Evolutionary conservation across 2,888 invertebrate genomes (phyloP).

Genomic region (Euclidia mi): DNA sequence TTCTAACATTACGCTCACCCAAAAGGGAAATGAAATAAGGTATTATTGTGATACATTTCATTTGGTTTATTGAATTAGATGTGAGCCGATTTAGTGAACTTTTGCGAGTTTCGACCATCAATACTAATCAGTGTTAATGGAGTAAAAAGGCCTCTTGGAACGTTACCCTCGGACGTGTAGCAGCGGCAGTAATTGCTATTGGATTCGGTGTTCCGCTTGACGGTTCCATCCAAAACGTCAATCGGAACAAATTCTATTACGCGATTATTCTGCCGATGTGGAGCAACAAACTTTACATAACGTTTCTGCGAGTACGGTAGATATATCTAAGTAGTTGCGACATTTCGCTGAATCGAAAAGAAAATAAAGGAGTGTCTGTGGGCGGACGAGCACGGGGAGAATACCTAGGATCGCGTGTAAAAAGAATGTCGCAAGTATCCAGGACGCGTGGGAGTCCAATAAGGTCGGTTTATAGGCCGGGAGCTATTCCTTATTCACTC

Average conservation of each 20-base stretch:
- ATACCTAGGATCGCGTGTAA: slow-evolving; percentile 59
- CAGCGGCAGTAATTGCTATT: not conserved
- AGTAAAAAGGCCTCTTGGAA: not conserved
- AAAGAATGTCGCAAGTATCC: slow-evolving; percentile 43
- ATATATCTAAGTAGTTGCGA: slow-evolving; percentile 43
- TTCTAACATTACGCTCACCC: slow-evolving; percentile 47
- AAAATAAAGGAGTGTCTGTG: slow-evolving; percentile 53
- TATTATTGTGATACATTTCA: slow-evolving; percentile 36
- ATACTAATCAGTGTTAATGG: slow-evolving; percentile 4
- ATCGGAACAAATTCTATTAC: not conserved
- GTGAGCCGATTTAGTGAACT: slow-evolving; percentile 8
- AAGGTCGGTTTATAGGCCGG: slow-evolving; percentile 50
- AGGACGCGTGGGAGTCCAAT: slow-evolving; percentile 58
- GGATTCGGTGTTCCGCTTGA: not conserved
- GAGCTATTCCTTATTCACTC: slow-evolving; percentile 57
- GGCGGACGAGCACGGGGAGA: slow-evolving; percentile 55
- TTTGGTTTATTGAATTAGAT: slow-evolving; percentile 30
- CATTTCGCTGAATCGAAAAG: slow-evolving; percentile 42
- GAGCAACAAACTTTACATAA: slow-evolving; percentile 10
- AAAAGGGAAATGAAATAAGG: slow-evolving; percentile 38
- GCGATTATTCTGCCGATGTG: not conserved
- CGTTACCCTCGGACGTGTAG: not conserved
- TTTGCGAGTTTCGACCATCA: not conserved
- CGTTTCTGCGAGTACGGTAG: slow-evolving; percentile 23
- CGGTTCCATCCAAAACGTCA: not conserved